Evolutionary conservation across 2,113 vertebrate genomes (phyloP), one percentile per base, ranked within the genome.

Genomic region (Beaufortia kweichowensis): DNA sequence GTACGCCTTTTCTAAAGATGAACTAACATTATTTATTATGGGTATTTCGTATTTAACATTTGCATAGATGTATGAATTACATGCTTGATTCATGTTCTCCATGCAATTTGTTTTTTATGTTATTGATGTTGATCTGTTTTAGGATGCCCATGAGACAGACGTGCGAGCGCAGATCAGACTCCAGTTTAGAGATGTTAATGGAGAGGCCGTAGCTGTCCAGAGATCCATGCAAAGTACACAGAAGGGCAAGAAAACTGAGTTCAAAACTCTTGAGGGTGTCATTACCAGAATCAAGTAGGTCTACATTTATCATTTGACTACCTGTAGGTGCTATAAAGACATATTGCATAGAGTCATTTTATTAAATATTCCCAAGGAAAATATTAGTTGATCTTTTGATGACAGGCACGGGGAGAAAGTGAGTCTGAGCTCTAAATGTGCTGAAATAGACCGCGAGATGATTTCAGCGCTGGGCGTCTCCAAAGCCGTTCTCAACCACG

Each of bases 101-200:
- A n/a, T 50, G 19, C 48, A 50, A 19, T 50, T 50, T 50, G 7
- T 50, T 17, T 21, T 50, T 50, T 50, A 26, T 68, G 10, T 60
- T 59, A 19, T n/a, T 62, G 3, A 29, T 31, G 0, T 72, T 68
- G 80, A 1, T 70, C 64, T 66, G 6, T 65, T 59, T 0, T 86
- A 99, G 97, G 90, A 98, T 79, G 97, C 95, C 80, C 93, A 98
- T 62, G 97, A 99, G 85, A 99, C 96, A 0, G 97, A 98, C 0
- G 97, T 99, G 2, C 89, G 95, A 82, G 97, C 97, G 39, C 96
- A 99, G 87, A 99, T 99, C 74, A 92, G 94, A 5, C 87, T 99
- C 12, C 92, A 95, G 79, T 98, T 99, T 70, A 88, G 89, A 8
- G 96, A 98, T 33, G 93, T 98, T 23, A 98, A 93, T 0, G 94